Conservation (phyloP, 2,888 invertebrate species). For the Callyntrura guangdongensis region DNA sequence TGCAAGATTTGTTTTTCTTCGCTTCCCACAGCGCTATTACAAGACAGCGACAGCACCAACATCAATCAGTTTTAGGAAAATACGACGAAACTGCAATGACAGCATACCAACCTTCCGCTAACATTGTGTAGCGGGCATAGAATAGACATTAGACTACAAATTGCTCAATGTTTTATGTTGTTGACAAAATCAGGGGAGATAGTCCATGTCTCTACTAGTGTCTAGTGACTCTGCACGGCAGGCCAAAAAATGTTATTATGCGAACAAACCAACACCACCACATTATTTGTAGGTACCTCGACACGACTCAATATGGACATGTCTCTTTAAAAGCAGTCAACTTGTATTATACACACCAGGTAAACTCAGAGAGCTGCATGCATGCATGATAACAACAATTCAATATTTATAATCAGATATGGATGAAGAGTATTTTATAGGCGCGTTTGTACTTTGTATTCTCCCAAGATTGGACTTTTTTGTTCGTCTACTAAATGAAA, state of each 20-base stretch:
- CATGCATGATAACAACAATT: not conserved
- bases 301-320: no score
- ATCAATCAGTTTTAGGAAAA: conserved; percentile 38
- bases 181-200: conserved; percentile 31
- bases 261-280: no score
- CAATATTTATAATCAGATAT: not conserved
- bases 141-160: conserved; percentile 29
- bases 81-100: not conserved
- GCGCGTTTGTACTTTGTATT: not conserved
- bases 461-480: not conserved
- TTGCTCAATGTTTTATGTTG: conserved; percentile 17
- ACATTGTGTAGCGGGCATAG: not conserved
- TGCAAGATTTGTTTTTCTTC: conserved; percentile 20
- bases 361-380: not conserved
- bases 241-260: no score
- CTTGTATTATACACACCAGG: not conserved
- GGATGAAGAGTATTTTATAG: conserved; percentile 11
- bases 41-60: conserved; percentile 26
- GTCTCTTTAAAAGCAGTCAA: no score
- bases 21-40: conserved; percentile 31
- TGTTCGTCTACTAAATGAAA: not conserved
- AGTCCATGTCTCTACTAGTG: not conserved
- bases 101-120: not conserved
- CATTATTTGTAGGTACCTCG: no score
- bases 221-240: no score